Conservation (phyloP, 1,140 invertebrate species). For the Nephila pilipes region DNA sequence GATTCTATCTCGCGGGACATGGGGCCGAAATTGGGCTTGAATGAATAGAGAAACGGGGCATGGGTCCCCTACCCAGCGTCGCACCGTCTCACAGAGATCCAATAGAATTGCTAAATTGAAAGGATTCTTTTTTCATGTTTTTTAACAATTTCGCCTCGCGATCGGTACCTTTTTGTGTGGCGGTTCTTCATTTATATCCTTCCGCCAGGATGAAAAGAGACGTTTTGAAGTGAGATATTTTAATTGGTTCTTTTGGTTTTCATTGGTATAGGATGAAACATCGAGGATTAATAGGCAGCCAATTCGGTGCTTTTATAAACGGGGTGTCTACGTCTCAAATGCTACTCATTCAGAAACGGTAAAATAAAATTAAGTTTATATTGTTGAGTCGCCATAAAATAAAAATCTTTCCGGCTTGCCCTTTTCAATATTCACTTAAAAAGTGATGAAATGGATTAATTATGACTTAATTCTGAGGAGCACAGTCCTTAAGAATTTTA, state of each 20-base stretch:
- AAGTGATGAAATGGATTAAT: too few species aligned
- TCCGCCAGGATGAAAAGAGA: not conserved
- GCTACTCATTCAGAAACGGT: too few species aligned
- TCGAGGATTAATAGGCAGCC: not conserved
- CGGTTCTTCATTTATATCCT: slow-evolving; percentile 17
- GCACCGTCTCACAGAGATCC: not conserved
- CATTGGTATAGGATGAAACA: not conserved
- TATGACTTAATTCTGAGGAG: too few species aligned
- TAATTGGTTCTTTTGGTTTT: not conserved
- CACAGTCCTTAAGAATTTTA: too few species aligned
- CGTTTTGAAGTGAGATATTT: slow-evolving; percentile 1
- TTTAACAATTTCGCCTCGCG: not conserved
- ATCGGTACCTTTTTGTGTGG: slow-evolving; percentile 32
- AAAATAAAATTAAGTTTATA: too few species aligned
- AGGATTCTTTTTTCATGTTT: slow-evolving; percentile 30
- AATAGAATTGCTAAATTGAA: slow-evolving; percentile 41
- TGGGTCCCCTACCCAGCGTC: slow-evolving; percentile 14
- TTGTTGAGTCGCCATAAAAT: too few species aligned
- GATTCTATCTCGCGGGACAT: slow-evolving; percentile 34
- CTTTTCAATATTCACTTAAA: too few species aligned
- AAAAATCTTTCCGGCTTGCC: too few species aligned
- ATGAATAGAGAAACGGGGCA: slow-evolving; percentile 28
- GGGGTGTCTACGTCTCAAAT: too few species aligned
- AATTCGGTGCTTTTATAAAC: too few species aligned
- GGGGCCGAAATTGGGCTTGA: slow-evolving; percentile 23